Evolutionary conservation across 2,797 vertebrate genomes (phyloP), one percentile per base, ranked within the genome.

Genomic region (Sebastes steindachneri): DNA sequence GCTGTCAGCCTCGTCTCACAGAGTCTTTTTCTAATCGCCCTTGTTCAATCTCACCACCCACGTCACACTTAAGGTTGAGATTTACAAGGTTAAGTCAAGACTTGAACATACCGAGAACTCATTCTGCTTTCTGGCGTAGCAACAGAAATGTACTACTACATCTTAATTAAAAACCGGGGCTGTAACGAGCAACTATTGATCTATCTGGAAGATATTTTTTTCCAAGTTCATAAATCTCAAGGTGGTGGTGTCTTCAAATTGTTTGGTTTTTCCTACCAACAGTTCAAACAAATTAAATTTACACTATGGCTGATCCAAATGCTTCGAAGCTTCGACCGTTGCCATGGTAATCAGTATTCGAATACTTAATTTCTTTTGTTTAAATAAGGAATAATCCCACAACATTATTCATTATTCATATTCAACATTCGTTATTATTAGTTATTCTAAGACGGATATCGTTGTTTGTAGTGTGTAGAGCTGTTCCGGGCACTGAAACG

Each of bases 21-120:
- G 53, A 71, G 59, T 75, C 60, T 59, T 63, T 37, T 17, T 66
- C 66, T 79, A 79, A 87, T 85, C 68, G 80, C 37, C 33, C 17
- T 26, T 41, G 68, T 58, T 65, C 65, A 79, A 75, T 86, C 80
- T 78, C 65, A 59, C 72, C 75, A 29, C 81, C 86, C 79, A 82
- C 62, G 0, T 78, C 73, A 68, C 77, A 82, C 57, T 82, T 63
- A 29, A 84, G 48, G 64, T 45, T 37, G 26, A 70, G 19, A 80
- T 73, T 68, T 78, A 80, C 54, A 76, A 83, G 78, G 69, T 77
- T 72, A 51, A 73, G 79, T 84, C 53, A 41, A 51, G 79, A 66
- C 64, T 73, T 6, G 7, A 69, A 23, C 51, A 29, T 4, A 10
- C 10, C 0, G 17, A 82, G 28, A 10, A 73, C 4, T 83, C 67